A percentile compares a stretch with the other conserved stretches of the same genome.
These are phyloP conservation scores for Amorpha juglandis DNA, from an alignment of 2,888 invertebrate species.

Conservation along the genomic window DNA sequence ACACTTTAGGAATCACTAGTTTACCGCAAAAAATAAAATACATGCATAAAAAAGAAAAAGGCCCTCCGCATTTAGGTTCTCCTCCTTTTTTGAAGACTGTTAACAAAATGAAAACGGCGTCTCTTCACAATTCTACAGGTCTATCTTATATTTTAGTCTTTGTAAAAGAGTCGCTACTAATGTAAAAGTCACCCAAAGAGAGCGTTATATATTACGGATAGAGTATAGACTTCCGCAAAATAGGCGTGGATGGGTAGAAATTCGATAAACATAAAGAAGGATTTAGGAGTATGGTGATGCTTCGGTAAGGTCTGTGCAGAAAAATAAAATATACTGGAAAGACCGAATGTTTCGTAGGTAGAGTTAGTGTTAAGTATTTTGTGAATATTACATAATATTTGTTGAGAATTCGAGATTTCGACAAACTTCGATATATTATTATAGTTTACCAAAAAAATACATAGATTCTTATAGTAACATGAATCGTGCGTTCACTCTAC, in stretches of 20 bases:
- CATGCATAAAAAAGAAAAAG: no score
- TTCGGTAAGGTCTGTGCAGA: neutral
- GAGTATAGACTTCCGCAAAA: neutral
- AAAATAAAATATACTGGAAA: constrained; percentile 6
- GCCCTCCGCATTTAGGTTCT: no score
- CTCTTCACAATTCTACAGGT: neutral
- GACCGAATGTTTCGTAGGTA: neutral
- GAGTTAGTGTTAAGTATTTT: neutral
- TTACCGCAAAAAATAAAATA: no score
- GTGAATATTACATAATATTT: neutral
- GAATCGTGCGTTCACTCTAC: no score
- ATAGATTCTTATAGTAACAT: no score
- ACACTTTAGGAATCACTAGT: no score
- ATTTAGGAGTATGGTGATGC: constrained; percentile 21
- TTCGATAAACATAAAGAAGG: constrained; percentile 29
- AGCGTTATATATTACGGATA: neutral
- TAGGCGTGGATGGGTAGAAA: neutral
- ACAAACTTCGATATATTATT: neutral
- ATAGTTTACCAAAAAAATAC: neutral
- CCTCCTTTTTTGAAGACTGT: no score
- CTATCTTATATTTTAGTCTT: neutral
- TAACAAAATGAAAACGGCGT: neutral
- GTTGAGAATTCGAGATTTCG: no score
- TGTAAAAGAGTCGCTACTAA: neutral
- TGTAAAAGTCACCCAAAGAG: neutral